Evolutionary conservation across 2,113 vertebrate species (phyloP).

Genomic region (Cardinalis cardinalis): DNA sequence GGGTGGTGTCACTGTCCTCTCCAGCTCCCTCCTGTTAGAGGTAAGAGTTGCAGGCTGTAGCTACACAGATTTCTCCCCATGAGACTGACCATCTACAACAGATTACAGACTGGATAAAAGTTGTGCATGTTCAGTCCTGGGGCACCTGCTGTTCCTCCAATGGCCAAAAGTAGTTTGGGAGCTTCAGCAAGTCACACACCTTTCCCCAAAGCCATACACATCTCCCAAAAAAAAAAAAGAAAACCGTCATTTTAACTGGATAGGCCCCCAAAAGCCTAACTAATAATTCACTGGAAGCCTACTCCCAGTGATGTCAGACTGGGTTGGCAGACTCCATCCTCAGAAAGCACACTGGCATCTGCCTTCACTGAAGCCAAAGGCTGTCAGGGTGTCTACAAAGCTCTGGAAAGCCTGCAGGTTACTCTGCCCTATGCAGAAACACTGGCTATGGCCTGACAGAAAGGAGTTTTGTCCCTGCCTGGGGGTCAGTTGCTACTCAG

Average conservation of each 20-base stretch:
- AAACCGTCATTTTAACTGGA: not conserved
- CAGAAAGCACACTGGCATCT: not conserved
- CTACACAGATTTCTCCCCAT: not conserved
- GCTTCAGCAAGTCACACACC: not conserved
- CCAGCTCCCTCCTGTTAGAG: not conserved
- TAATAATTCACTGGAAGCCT: not conserved
- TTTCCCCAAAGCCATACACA: not conserved
- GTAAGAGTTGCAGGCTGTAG: not conserved
- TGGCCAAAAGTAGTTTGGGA: not conserved
- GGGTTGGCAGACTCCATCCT: not conserved
- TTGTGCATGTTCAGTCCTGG: not conserved
- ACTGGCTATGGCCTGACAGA: not conserved
- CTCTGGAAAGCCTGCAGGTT: not conserved
- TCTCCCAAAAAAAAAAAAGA: not conserved
- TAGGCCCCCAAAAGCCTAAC: not conserved
- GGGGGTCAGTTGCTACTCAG: not conserved
- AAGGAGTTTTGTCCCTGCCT: not conserved
- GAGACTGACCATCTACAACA: not conserved
- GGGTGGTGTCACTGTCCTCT: not conserved
- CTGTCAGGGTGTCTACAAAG: not conserved
- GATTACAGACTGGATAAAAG: not conserved
- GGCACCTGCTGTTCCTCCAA: not conserved
- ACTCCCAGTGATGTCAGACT: not conserved
- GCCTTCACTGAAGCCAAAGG: conserved; percentile 17
- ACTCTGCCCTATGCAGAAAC: not conserved